Evolutionary conservation across 2,888 invertebrate species (phyloP).

Genomic region (Gari tellinella): DNA sequence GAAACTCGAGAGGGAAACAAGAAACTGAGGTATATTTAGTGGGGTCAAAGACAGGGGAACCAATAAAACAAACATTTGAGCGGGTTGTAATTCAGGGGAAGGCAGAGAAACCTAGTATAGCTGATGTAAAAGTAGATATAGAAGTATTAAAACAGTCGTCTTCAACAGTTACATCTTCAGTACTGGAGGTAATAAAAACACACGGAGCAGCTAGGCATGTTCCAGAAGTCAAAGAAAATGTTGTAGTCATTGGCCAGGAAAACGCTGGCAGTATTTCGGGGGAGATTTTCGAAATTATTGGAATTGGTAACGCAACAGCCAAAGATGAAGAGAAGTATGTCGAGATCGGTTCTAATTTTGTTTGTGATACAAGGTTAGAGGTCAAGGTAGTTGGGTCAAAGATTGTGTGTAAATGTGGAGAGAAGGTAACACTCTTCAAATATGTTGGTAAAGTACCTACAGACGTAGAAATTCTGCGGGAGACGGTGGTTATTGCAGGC

Average conservation of each 20-base stretch:
- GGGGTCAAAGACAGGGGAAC: background rate
- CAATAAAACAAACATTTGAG: too few relatives aligned
- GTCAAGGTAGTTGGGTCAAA: conserved; percentile 33
- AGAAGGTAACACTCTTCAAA: conserved; percentile 16
- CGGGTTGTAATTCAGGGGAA: too few relatives aligned
- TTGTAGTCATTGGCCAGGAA: background rate
- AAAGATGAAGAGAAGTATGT: conserved; percentile 34
- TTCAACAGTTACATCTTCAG: too few relatives aligned
- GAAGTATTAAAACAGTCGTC: too few relatives aligned
- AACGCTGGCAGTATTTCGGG: conserved; percentile 13
- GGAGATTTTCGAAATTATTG: conserved; percentile 42
- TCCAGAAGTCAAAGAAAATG: background rate
- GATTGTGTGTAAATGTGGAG: conserved; percentile 27
- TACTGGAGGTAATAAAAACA: too few relatives aligned
- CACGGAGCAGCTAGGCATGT: background rate
- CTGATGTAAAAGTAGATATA: too few relatives aligned
- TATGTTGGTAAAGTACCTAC: conserved; percentile 43
- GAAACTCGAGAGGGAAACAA: background rate
- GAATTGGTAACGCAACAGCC: conserved; percentile 9
- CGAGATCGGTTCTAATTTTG: conserved; percentile 29
- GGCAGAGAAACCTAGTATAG: too few relatives aligned
- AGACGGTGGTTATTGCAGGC: conserved; percentile 26
- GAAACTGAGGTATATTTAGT: background rate
- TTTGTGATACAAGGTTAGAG: conserved; percentile 32
- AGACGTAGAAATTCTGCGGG: conserved; percentile 31